Evolutionary conservation across 2,113 vertebrate genomes (phyloP).

Genomic region (Amblyornis subalaris): DNA sequence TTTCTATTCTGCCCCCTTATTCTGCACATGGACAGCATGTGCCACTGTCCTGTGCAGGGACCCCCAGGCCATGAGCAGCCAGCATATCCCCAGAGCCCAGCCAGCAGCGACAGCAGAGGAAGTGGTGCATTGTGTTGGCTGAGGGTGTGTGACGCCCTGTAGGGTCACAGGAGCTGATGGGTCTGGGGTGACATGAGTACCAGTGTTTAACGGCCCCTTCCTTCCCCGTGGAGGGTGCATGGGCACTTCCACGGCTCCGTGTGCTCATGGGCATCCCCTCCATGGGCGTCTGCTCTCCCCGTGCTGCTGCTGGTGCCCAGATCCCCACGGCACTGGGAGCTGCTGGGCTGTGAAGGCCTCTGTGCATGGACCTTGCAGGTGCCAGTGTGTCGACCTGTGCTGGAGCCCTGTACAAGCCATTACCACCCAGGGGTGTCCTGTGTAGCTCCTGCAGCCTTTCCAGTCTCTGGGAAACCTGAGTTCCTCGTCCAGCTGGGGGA

Average conservation of each 20-base stretch:
- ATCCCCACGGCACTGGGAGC: accelerated
- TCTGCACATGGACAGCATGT: neutral
- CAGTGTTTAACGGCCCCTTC: accelerated
- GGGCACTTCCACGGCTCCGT: neutral
- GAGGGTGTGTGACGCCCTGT: neutral
- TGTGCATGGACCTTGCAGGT: too few species aligned
- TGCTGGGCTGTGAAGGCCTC: neutral
- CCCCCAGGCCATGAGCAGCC: neutral
- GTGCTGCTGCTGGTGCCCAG: neutral
- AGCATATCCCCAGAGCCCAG: neutral
- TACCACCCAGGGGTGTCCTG: neutral
- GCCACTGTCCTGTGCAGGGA: too few species aligned
- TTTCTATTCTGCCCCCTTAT: neutral
- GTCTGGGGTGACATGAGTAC: too few species aligned
- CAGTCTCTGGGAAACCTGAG: too few species aligned
- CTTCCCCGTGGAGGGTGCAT: too few species aligned
- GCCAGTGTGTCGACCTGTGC: neutral
- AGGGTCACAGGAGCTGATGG: too few species aligned
- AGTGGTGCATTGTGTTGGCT: neutral
- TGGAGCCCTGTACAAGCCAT: neutral
- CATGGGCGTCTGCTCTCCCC: accelerated
- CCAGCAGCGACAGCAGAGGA: neutral
- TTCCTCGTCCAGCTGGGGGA: too few species aligned
- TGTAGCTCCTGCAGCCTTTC: neutral
- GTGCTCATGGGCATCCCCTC: too few species aligned